Base-by-base conservation (phyloP, 2,797 vertebrate genomes). In the Hafferia zeledoni region DNA sequence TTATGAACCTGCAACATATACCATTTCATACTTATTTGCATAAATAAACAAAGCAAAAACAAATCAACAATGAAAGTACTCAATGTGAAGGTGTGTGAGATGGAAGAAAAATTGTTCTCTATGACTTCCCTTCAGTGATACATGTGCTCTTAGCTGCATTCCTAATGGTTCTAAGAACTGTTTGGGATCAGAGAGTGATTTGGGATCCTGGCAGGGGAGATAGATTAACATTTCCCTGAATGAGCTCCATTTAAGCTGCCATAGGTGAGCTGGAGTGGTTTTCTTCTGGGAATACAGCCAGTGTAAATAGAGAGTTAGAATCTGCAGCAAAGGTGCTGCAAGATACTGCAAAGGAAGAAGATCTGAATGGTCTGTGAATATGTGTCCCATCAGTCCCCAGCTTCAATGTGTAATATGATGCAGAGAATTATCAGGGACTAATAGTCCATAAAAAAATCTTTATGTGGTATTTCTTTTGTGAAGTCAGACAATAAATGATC, bases 241-340 rank as follows among this genome's bases (percentile, higher is more conserved):
- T 41, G 23, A 71, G 49, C 50, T 94, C 83, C 75, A 85, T 88
- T 93, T 94, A 71, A 92, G 64, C 56, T 93, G 56, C 35, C 27
- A 67, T 50, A 82, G 53, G 76, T 87, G 59, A 93, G 69, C 65
- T 60, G 68, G 25, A 70, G 65, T 78, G 20, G n/a, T 76, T 94
- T 95, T 67, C 61, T 93, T 89, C 93, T 95, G 68, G 72, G 85
- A 95, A 82, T 49, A 46, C 30, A 93, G 91, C 90, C 88, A 87
- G 70, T 4, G 31, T 70, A 87, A 23, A 22, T 1, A 90, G 74
- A 81, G 57, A 93, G 52, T 60, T 69, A 63, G 82, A 84, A 70
- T 64, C 67, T 87, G 41, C n/a, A 63, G 85, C 55, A 71, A 65
- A 86, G 82, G 55, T 25, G 13, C 50, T 81, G 67, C 87, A 90